phyloP scores from a whole-genome alignment of 2,797 vertebrate genomes.

The Falco peregrinus region DNA sequence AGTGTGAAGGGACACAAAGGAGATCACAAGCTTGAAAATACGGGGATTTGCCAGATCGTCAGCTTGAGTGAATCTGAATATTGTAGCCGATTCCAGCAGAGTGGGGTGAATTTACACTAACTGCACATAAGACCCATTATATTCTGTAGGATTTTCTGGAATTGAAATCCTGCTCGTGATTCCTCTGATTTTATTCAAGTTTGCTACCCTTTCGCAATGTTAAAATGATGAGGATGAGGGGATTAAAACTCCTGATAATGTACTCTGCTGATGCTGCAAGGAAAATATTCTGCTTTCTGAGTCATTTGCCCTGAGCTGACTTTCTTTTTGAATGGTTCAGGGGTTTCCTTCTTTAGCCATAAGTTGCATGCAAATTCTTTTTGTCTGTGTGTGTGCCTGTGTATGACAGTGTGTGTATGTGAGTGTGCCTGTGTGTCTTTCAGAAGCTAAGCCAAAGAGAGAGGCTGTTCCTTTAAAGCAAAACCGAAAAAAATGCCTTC shows the following conservation, averaged over 20 bases:
- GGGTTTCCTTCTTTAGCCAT: conserved; percentile 76
- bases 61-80: not conserved
- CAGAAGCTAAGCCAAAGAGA: conserved; percentile 65
- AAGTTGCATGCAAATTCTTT: conserved; percentile 78
- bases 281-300: conserved; percentile 62
- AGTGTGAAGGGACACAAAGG: not conserved
- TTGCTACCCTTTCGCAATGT: not conserved
- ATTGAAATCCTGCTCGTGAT: not conserved
- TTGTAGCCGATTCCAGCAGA: not conserved
- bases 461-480: conserved; percentile 83
- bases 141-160: not conserved
- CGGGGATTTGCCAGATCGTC: not conserved
- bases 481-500: conserved; percentile 74
- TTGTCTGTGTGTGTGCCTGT: conserved; percentile 24
- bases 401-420: conserved; percentile 17
- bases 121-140: not conserved
- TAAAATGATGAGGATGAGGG: not conserved
- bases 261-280: conserved; percentile 21
- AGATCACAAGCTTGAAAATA: not conserved
- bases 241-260: not conserved
- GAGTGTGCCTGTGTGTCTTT: conserved; percentile 46
- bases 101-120: not conserved
- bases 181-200: not conserved
- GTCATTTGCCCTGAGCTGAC: conserved; percentile 64
- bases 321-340: conserved; percentile 9